Base-by-base conservation (phyloP, 2,113 vertebrate genomes). In the Neoarius graeffei region DNA sequence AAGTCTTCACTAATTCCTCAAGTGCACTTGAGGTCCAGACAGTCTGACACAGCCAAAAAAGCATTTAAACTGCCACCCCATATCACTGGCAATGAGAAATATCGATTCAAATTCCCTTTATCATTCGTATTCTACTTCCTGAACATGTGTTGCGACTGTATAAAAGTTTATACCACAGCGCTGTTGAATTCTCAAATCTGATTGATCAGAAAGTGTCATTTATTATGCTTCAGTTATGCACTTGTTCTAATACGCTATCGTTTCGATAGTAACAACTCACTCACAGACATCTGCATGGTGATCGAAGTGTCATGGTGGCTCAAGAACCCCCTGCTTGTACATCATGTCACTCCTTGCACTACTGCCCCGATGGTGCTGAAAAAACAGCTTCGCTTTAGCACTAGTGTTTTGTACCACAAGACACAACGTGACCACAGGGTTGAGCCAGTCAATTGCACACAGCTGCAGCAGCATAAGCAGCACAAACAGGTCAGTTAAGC, bases 31-130 rank as follows among this genome's bases (percentile, higher is more conserved):
- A 74, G 71, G 35, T 77, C n/a, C n/a, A 77, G 54, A 77, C 50
- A 77, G 48, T 77, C 74, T 54, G 74, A 77, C 11, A 0, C 48
- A 54, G 20, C 74, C 74, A 77, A 52, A 25, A 52, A 23, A 52
- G 48, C 74, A 54, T 77, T 74, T 77, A 77, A 77, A 77, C 74
- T 77, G 74, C 74, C 74, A 52, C 23, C 50, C 9, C 10, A 13
- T 14, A 52, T 19, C 30, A 73, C 30, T 5, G 7, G 35, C 19
- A 20, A 74, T 48, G 71, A 23, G 71, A 74, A 74, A 74, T 48
- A 74, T 77, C 1, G 42, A 76, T 76, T 42, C 5, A 20, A 76
- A 76, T 25, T 76, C 25, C 42, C 8, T 50, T 77, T n/a, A 77
- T 77, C 48, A 52, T 77, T 77, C 13, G 23, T 54, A 52, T 77